phyloP scores from a whole-genome alignment of 2,113 vertebrate genomes.

The Echinops telfairi region DNA sequence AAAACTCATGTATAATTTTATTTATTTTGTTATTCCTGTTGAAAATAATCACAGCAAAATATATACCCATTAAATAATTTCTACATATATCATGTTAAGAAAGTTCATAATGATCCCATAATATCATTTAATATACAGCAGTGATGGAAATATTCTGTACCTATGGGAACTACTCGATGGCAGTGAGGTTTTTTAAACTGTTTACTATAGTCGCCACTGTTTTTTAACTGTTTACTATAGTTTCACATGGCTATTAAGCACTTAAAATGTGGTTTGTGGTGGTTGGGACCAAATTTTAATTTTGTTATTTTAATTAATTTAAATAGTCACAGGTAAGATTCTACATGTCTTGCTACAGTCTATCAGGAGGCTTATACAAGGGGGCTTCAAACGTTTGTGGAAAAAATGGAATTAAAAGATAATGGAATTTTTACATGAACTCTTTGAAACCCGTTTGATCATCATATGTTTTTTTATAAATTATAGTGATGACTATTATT shows the following conservation, averaged over 20 bases:
- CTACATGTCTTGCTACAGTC: not conserved
- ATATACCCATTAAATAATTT: too few relatives aligned
- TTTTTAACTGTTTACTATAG: too few relatives aligned
- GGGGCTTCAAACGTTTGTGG: too few relatives aligned
- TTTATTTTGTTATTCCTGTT: too few relatives aligned
- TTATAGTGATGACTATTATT: too few relatives aligned
- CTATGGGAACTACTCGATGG: not conserved
- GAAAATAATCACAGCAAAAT: too few relatives aligned
- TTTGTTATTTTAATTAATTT: not conserved
- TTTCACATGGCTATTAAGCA: not conserved
- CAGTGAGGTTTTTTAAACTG: not conserved
- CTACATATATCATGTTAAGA: not conserved
- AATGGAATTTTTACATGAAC: too few relatives aligned
- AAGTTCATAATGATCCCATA: constrained; percentile 18
- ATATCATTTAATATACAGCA: constrained; percentile 39
- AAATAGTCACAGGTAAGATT: not conserved
- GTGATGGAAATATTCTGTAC: not conserved
- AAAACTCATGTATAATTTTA: not conserved
- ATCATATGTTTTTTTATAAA: too few relatives aligned
- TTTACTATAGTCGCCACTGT: not conserved
- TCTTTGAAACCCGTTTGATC: too few relatives aligned
- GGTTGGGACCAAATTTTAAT: not conserved
- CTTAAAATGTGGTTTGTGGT: not conserved
- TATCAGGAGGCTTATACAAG: not conserved
- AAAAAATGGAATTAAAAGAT: too few relatives aligned